These are phyloP conservation scores for Hemicordylus capensis DNA, from an alignment of 2,113 vertebrate species.

Conservation along the genomic window DNA sequence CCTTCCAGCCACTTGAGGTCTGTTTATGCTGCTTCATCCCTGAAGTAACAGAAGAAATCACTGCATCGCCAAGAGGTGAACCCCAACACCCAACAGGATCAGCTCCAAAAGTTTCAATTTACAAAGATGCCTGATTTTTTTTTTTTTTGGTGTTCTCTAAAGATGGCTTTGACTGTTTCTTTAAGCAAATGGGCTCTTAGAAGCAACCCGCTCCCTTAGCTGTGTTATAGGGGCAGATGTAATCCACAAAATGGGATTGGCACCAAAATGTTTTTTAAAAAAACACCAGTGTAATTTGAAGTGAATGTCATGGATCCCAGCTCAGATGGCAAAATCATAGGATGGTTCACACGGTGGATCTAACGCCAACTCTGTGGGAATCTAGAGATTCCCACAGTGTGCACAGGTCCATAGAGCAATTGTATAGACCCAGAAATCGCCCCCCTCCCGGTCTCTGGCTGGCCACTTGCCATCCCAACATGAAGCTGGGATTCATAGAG, in stretches of 20 bases:
- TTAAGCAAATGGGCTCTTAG: slow-evolving; percentile 14
- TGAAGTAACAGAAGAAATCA: slow-evolving; percentile 73
- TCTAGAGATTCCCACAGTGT: no score
- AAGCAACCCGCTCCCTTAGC: not conserved
- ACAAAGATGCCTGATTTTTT: not conserved
- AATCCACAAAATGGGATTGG: not conserved
- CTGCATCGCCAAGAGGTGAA: slow-evolving; percentile 58
- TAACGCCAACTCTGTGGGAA: no score
- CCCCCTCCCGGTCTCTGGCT: no score
- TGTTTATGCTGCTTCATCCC: slow-evolving; percentile 78
- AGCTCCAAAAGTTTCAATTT: slow-evolving; percentile 14
- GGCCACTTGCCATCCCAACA: no score
- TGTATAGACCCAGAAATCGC: no score
- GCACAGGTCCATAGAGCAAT: no score
- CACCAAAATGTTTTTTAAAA: no score
- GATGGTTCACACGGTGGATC: no score
- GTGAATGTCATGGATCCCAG: no score
- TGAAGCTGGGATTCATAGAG: no score
- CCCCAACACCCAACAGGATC: slow-evolving; percentile 43
- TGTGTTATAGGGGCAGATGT: not conserved
- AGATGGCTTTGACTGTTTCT: not conserved
- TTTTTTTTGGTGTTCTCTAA: not conserved
- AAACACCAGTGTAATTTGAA: no score
- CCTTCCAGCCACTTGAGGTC: slow-evolving; percentile 75
- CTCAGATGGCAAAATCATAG: no score